phyloP scores from a whole-genome alignment of 64 coral and sea anemone species.

The Montipora foliosa region DNA sequence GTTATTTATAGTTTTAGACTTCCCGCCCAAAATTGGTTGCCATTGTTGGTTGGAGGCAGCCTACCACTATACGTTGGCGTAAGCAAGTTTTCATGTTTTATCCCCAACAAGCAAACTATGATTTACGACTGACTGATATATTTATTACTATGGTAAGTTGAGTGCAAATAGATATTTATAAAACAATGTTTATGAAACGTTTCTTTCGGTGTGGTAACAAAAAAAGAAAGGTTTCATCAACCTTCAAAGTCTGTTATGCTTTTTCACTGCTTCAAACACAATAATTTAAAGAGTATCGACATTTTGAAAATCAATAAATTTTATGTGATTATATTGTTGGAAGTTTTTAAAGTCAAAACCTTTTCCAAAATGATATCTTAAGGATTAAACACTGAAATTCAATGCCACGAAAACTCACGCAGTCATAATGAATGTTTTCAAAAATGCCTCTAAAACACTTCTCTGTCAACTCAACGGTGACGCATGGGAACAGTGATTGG shows the following conservation, averaged over 20 bases:
- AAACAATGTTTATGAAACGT: neutral
- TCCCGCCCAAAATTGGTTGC: neutral
- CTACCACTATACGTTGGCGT: neutral
- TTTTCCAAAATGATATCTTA: neutral
- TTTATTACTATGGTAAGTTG: neutral
- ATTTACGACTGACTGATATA: neutral
- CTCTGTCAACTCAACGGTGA: neutral
- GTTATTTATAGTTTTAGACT: neutral
- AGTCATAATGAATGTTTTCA: neutral
- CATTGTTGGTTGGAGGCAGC: neutral
- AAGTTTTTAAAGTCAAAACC: neutral
- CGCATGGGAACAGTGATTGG: neutral
- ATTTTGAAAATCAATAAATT: conserved; percentile 2
- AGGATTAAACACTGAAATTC: neutral
- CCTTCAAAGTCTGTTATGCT: neutral
- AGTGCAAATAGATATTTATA: conserved; percentile 6
- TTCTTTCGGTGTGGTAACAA: neutral
- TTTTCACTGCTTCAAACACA: neutral
- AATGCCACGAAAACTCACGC: neutral
- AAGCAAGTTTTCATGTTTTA: neutral
- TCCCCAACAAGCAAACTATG: neutral
- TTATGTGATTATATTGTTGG: neutral
- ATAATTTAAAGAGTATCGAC: neutral
- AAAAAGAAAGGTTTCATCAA: neutral
- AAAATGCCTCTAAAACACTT: neutral